A percentile compares a stretch with the other conserved stretches of the same genome.
These are phyloP conservation scores for Erebia ligea DNA, from an alignment of 2,888 invertebrate species.

Conservation along the genomic window DNA sequence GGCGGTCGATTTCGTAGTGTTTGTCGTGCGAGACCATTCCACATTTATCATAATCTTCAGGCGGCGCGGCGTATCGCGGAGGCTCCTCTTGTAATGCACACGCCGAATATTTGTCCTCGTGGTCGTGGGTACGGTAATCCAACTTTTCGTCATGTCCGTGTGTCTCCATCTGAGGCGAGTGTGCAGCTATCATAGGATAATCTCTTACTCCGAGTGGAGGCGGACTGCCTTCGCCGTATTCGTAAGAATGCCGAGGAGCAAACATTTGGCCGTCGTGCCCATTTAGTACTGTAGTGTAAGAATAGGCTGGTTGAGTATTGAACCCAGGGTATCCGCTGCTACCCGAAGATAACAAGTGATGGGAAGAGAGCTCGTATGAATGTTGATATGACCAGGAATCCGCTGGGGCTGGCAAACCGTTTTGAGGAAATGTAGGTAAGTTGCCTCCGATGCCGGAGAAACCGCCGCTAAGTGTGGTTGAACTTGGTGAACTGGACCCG, in stretches of 20 bases:
- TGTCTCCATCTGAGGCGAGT: constrained; percentile 84
- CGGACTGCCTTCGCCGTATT: constrained; percentile 85
- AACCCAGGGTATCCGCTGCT: constrained; percentile 86
- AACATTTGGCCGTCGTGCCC: constrained; percentile 90
- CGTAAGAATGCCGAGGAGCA: constrained; percentile 84
- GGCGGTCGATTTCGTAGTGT: constrained; percentile 75
- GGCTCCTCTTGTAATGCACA: constrained; percentile 78
- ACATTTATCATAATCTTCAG: constrained; percentile 85
- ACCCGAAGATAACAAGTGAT: constrained; percentile 89
- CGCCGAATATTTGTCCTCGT: constrained; percentile 75
- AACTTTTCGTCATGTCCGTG: constrained; percentile 80
- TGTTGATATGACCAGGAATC: constrained; percentile 92
- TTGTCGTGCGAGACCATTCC: constrained; percentile 76
- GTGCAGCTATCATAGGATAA: constrained; percentile 86
- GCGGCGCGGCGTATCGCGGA: constrained; percentile 80
- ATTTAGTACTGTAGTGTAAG: constrained; percentile 87
- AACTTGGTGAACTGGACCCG: constrained; percentile 87
- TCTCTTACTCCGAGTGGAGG: constrained; percentile 85
- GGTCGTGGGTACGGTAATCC: constrained; percentile 73
- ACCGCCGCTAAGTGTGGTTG: constrained; percentile 86
- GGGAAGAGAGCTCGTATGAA: constrained; percentile 89
- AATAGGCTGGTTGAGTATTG: constrained; percentile 82
- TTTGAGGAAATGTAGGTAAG: constrained; percentile 82
- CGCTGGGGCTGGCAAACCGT: constrained; percentile 85
- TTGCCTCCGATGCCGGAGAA: constrained; percentile 78